Base-by-base conservation (phyloP, 1,140 invertebrate species). In the Zaprionus ghesquierei region DNA sequence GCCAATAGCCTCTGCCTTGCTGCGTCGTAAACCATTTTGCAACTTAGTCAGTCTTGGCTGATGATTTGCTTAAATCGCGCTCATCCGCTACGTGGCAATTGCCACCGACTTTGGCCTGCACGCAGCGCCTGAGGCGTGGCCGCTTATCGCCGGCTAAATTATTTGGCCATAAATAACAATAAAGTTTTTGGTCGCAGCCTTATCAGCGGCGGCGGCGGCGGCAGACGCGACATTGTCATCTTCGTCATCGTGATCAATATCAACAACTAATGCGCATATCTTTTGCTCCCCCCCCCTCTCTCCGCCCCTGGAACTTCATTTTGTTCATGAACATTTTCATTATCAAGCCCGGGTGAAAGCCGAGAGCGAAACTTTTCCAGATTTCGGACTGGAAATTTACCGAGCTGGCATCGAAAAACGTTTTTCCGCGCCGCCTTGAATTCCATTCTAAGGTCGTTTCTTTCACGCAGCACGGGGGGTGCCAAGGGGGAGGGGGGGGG, bases 131-230 rank as follows among this genome's bases (percentile, higher is more conserved):
- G 41, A 9, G 22, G 35, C 25, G 51, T 55, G 20, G 13, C 35
- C 25, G 56, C 44, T 18, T 49, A 66, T 82, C 23, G 54, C 38
- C 13, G n/a, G n/a, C 35, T 49, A 54, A 85, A 78, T 87, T 85
- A 87, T 87, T 85, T 87, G 71, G 75, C 78, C 75, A 86, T 87
- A 86, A 86, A 86, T 86, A 81, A 82, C 68, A 86, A 86, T 82
- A 87, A 86, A 85, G 75, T 44, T 66, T 54, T 77, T 81, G 75
- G 73, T 66, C 79, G 44, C 35, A 38, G 64, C 44, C 59, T 70
- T 51, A 70, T 70, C 61, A 74, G 50, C 29, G 35, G 41, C 33
- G 18, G 15, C 62, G 49, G 35, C 49, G 44, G 8, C 23, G 53
- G 53, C 46, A 66, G 25, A 8, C 2, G 13, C 66, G 33, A 22